Evolutionary conservation across 2,888 invertebrate genomes (phyloP).

Genomic region (Drosophila prostipennis): DNA sequence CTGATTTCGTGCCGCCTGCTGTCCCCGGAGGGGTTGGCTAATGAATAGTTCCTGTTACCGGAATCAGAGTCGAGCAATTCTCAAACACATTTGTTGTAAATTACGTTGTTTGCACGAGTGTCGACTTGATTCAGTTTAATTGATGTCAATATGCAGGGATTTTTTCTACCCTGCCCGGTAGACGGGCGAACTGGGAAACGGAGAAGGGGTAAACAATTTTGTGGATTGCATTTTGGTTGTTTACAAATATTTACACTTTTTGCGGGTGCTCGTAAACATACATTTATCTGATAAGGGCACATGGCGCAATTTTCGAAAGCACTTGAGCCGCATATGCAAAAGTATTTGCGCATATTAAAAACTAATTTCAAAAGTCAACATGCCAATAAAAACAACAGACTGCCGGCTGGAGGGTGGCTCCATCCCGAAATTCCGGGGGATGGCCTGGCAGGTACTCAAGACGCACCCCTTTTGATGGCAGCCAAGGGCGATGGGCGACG

Average conservation of each 20-base stretch:
- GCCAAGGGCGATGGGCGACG: constrained; percentile 37
- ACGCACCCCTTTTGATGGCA: constrained; percentile 67
- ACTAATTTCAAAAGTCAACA: constrained; percentile 84
- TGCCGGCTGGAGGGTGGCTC: constrained; percentile 44
- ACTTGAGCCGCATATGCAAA: constrained; percentile 67
- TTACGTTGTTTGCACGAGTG: constrained; percentile 79
- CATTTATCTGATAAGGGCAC: constrained; percentile 56
- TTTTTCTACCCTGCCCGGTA: constrained; percentile 37
- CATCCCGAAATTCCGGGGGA: not conserved
- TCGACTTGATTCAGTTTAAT: constrained; percentile 81
- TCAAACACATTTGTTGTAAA: constrained; percentile 78
- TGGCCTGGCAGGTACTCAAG: constrained; percentile 37
- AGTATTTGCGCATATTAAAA: constrained; percentile 84
- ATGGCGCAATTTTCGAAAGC: constrained; percentile 56
- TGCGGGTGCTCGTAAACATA: constrained; percentile 17
- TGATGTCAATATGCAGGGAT: constrained; percentile 80
- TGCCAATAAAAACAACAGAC: constrained; percentile 80
- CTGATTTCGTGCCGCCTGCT: constrained; percentile 4
- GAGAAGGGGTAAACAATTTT: constrained; percentile 34
- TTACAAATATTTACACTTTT: constrained; percentile 72
- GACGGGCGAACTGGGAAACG: not conserved
- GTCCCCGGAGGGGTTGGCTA: constrained; percentile 63
- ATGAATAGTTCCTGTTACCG: constrained; percentile 69
- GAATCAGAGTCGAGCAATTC: constrained; percentile 52
- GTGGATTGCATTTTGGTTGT: constrained; percentile 68